Conservation (phyloP, 1,140 invertebrate species). For the Diuraphis noxia region DNA sequence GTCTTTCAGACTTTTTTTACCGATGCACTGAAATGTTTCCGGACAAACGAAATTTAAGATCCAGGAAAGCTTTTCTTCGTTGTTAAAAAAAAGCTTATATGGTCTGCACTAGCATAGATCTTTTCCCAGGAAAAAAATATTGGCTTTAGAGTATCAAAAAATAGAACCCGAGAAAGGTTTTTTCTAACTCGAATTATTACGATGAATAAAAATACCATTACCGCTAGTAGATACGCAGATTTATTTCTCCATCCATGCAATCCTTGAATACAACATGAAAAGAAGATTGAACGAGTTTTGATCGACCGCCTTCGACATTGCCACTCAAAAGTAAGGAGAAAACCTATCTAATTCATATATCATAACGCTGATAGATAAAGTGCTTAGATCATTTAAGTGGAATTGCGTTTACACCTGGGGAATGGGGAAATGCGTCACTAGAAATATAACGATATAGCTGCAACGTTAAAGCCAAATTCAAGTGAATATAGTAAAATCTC, state of each 20-base stretch:
- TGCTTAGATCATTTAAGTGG: neutral
- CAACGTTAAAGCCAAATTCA: neutral
- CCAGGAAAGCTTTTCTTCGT: conserved; percentile 11
- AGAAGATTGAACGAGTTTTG: conserved; percentile 29
- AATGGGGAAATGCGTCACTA: neutral
- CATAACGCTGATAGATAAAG: conserved; percentile 20
- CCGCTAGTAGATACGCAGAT: conserved; percentile 25
- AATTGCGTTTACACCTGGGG: neutral
- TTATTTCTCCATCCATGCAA: conserved; percentile 9
- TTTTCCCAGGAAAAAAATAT: conserved; percentile 14
- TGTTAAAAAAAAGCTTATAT: neutral
- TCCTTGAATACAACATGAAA: conserved; percentile 15
- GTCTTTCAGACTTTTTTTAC: neutral
- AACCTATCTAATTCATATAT: neutral
- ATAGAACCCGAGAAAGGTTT: conserved; percentile 10
- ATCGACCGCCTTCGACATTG: conserved; percentile 3
- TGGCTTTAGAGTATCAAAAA: neutral
- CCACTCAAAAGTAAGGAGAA: neutral
- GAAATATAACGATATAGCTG: neutral
- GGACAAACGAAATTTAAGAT: conserved; percentile 17
- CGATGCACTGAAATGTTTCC: conserved; percentile 12
- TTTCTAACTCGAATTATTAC: conserved; percentile 8
- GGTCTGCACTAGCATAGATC: neutral
- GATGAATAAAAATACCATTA: conserved; percentile 20
- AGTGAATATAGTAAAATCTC: neutral